These are phyloP conservation scores for Tyrannus savana DNA, from an alignment of 2,113 vertebrate genomes.

Conservation along the genomic window DNA sequence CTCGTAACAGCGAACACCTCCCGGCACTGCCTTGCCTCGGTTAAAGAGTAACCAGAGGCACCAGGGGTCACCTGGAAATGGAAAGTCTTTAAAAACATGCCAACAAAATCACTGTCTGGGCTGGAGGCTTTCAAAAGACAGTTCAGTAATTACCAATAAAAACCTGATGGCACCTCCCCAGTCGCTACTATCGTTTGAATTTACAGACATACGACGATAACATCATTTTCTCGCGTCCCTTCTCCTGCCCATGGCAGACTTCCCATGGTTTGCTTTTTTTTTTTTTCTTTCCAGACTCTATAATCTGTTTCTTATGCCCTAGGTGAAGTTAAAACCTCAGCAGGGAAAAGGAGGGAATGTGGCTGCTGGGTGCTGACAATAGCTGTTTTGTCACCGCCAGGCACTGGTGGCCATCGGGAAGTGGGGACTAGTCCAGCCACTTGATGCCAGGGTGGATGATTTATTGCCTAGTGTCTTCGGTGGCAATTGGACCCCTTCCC, in stretches of 20 bases:
- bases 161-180: neutral
- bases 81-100: slow-evolving; percentile 43
- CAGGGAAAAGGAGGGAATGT: slow-evolving; percentile 69
- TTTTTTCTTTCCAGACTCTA: neutral
- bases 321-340: slow-evolving; percentile 73
- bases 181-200: neutral
- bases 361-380: slow-evolving; percentile 82
- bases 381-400: slow-evolving; percentile 87
- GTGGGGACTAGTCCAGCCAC: slow-evolving; percentile 78
- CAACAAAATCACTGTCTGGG: neutral
- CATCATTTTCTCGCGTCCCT: neutral
- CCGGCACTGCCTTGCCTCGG: slow-evolving; percentile 8
- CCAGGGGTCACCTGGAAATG: slow-evolving; percentile 56
- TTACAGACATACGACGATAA: neutral
- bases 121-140: neutral
- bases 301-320: slow-evolving; percentile 48
- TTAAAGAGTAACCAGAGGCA: slow-evolving; percentile 64
- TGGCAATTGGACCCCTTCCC: slow-evolving; percentile 95
- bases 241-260: neutral
- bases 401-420: slow-evolving; percentile 87
- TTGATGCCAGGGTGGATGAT: slow-evolving; percentile 92
- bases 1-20: neutral
- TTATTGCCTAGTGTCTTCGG: slow-evolving; percentile 95
- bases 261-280: neutral
- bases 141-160: neutral